A percentile compares a stretch with the other conserved stretches of the same genome.
Evolutionary conservation across 1,140 invertebrate species (phyloP).

Genomic region (Formica exsecta): DNA sequence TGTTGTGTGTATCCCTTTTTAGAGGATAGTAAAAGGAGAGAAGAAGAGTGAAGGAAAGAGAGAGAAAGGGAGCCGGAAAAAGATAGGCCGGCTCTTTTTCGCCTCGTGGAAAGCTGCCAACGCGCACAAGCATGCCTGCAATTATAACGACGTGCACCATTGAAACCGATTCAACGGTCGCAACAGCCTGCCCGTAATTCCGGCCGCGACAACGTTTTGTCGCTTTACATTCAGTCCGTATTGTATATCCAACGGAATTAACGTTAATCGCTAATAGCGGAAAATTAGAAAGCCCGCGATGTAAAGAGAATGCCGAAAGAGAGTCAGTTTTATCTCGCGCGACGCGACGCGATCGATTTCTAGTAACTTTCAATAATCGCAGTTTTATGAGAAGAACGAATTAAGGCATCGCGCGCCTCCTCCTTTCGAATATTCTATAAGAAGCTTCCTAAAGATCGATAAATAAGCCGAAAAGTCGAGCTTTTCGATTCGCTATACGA

Average conservation of each 20-base stretch:
- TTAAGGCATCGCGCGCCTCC: not conserved
- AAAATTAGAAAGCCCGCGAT: constrained; percentile 33
- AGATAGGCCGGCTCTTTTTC: constrained; percentile 46
- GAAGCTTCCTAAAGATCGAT: not conserved
- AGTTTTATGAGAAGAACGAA: not conserved
- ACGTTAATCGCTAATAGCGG: constrained; percentile 73
- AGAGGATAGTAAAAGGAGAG: too few species aligned
- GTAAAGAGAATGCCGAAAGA: not conserved
- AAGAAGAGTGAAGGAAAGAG: not conserved
- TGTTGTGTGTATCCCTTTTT: constrained; percentile 24
- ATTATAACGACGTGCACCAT: too few species aligned
- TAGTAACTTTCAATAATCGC: not conserved
- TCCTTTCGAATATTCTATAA: not conserved
- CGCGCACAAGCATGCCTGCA: constrained; percentile 5
- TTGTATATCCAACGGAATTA: constrained; percentile 73
- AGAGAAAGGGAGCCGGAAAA: not conserved
- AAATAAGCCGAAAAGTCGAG: not conserved
- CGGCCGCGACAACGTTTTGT: not conserved
- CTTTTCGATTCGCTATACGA: not conserved
- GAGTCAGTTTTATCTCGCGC: not conserved
- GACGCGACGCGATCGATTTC: not conserved
- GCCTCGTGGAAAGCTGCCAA: constrained; percentile 55
- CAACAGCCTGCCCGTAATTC: constrained; percentile 16
- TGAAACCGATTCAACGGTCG: not conserved
- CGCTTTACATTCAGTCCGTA: constrained; percentile 72